Evolutionary conservation across 2,113 vertebrate species (phyloP).

Genomic region (Sterrhoptilus dennistouni): DNA sequence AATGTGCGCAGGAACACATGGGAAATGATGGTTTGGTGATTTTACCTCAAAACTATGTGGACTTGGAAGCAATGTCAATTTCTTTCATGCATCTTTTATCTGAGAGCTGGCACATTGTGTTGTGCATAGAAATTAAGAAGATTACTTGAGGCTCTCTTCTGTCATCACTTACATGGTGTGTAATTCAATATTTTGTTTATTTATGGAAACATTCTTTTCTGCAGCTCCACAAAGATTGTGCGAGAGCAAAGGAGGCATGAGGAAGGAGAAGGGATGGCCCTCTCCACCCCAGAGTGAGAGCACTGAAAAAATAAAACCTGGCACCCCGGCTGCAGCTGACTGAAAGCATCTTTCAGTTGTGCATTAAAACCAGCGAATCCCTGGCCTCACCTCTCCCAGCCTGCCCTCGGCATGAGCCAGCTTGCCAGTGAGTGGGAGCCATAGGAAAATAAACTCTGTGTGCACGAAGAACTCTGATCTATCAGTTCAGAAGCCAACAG

Average conservation of each 20-base stretch:
- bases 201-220: conserved; percentile 79
- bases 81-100: conserved; percentile 71
- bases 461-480: not conserved
- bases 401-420: not conserved
- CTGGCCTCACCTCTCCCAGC: not conserved
- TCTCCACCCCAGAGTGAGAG: not conserved
- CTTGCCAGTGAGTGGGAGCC: not conserved
- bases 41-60: conserved; percentile 70
- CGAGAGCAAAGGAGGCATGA: conserved; percentile 36
- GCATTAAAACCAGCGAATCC: not conserved
- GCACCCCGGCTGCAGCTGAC: not conserved
- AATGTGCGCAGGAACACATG: not conserved
- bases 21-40: conserved; percentile 53
- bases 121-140: conserved; percentile 68
- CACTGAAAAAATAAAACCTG: conserved; percentile 51
- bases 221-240: conserved; percentile 60
- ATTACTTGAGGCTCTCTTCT: conserved; percentile 76
- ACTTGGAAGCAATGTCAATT: conserved; percentile 65
- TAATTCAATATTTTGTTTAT: conserved; percentile 81
- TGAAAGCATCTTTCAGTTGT: conserved; percentile 31
- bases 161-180: conserved; percentile 71
- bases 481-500: not conserved
- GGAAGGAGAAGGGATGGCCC: conserved; percentile 42
- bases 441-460: conserved; percentile 13
- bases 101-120: conserved; percentile 60